Evolutionary conservation across 2,797 vertebrate genomes (phyloP), one percentile per base, ranked within the genome.

Genomic region (Cossypha niveicapilla): DNA sequence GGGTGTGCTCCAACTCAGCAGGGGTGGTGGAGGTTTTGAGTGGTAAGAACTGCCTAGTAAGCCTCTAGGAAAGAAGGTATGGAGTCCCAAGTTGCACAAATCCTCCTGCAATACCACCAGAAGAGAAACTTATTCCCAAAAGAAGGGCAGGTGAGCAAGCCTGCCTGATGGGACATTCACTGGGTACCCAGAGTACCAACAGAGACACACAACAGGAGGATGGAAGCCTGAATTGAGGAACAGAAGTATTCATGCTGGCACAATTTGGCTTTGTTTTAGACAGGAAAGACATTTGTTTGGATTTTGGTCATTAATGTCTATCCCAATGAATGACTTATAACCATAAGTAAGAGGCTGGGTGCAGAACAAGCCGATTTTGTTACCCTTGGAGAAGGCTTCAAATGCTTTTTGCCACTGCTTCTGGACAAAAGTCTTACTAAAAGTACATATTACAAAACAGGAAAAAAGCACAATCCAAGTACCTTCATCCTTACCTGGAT

Each of bases 401-500:
- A 88, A 81, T 54, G 27, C 23, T 88, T 94, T 91, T 88, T 88
- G 85, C 60, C 61, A 41, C 39, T 84, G 77, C 60, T 86, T 91
- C 71, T 66, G 44, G 35, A 79, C 42, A 72, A 28, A 92, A 72
- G 24, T 75, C 58, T 90, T 60, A 66, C 34, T 84, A 35, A 78
- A 51, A 61, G 75, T 45, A 90, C 1, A 8, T 86, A 88, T 27
- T 60, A 93, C 34, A 53, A 74, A 95, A 92, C 35, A 91, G n/a
- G 39, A 90, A 70, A 94, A 75, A 93, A 76, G 61, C 79, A 47
- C 63, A 91, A 17, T 45, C 13, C 39, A 65, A 95, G 78, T 67
- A 78, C 54, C 90, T 92, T 88, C 67, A 94, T 91, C 75, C 90
- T 97, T 97, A 98, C 98, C 98, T 97, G 97, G 96, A 96, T 98